Evolutionary conservation across 1,140 invertebrate species (phyloP).

Genomic region (Pseudoatta argentina): DNA sequence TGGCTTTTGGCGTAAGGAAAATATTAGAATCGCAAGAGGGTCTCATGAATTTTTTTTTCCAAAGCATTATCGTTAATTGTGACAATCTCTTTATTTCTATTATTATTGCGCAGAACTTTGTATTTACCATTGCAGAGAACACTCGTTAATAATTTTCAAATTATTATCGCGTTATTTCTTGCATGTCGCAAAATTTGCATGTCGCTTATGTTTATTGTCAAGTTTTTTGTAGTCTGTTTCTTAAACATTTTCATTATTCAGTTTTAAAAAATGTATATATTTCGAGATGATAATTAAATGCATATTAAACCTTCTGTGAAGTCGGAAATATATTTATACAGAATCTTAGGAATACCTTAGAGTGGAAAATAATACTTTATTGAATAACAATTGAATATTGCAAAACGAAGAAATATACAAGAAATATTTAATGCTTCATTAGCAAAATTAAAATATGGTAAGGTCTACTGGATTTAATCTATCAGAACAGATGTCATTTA

Average conservation of each 20-base stretch:
- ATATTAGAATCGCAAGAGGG: neutral
- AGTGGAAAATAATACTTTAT: neutral
- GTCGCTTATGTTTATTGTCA: neutral
- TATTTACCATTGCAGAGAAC: neutral
- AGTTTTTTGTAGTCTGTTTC: neutral
- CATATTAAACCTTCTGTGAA: neutral
- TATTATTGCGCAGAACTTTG: neutral
- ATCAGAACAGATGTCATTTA: slow-evolving; percentile 32
- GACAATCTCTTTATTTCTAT: neutral
- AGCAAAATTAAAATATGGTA: neutral
- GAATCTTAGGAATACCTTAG: neutral
- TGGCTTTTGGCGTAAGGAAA: slow-evolving; percentile 49
- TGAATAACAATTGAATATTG: slow-evolving; percentile 11
- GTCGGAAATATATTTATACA: neutral
- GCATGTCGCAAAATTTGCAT: slow-evolving; percentile 20
- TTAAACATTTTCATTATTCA: neutral
- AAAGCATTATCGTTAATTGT: neutral
- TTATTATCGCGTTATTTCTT: slow-evolving; percentile 8
- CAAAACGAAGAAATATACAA: neutral
- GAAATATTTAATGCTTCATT: neutral
- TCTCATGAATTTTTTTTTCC: neutral
- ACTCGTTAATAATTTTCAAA: slow-evolving; percentile 10
- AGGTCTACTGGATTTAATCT: neutral
- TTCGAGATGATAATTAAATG: neutral
- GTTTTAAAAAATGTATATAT: neutral